Conservation (phyloP, 2,797 vertebrate species). For the Girardinus metallicus region DNA sequence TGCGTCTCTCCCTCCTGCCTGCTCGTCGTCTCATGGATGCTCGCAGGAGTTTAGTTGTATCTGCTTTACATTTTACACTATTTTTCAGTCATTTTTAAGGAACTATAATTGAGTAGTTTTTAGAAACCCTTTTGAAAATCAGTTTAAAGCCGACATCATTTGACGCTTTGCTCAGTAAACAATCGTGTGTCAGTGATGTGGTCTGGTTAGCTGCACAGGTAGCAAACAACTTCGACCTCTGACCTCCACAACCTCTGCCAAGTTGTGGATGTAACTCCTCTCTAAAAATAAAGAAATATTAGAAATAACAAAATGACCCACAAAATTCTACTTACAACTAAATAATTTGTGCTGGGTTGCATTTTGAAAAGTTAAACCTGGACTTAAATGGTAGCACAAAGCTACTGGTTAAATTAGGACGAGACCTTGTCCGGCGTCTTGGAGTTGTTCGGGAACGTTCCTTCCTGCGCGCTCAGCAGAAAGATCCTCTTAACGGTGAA, state of each 20-base stretch:
- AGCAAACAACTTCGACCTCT: background rate
- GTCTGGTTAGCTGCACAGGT: background rate
- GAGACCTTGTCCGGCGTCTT: background rate
- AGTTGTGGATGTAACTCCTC: background rate
- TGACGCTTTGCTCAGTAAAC: background rate
- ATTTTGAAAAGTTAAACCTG: background rate
- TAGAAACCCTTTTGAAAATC: background rate
- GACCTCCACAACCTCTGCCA: background rate
- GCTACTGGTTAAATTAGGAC: background rate
- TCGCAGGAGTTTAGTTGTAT: background rate
- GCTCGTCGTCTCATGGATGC: slow-evolving; percentile 23
- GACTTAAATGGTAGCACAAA: background rate
- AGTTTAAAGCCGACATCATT: background rate
- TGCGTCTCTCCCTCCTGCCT: slow-evolving; percentile 6
- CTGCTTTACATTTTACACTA: slow-evolving; percentile 3
- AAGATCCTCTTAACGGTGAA: slow-evolving; percentile 8
- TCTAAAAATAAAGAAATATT: background rate
- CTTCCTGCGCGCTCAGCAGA: background rate
- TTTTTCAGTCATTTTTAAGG: slow-evolving; percentile 26
- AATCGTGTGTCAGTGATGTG: background rate
- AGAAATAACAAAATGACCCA: background rate
- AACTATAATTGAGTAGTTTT: background rate
- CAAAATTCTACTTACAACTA: background rate
- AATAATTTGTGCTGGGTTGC: background rate
- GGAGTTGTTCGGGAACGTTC: slow-evolving; percentile 1